Conservation (phyloP, 2,797 vertebrate species). For the Delichon dasypus region DNA sequence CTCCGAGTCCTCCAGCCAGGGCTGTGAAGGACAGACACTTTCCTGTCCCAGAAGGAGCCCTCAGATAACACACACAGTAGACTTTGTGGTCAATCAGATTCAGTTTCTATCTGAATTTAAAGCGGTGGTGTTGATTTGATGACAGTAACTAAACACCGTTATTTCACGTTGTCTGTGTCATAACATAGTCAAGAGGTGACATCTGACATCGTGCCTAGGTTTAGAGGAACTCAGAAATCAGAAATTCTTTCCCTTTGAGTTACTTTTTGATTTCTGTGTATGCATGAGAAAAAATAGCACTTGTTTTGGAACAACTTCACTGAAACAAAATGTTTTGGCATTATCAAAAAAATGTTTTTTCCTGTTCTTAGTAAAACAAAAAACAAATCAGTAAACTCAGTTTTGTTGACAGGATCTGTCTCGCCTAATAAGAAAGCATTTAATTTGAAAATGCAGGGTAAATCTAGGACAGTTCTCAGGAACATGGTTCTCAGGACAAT, state of each 20-base stretch:
- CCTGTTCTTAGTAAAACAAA: neutral
- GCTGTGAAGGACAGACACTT: neutral
- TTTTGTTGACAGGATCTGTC: neutral
- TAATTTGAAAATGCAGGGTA: neutral
- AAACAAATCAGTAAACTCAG: neutral
- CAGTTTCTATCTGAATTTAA: neutral
- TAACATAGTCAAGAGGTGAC: neutral
- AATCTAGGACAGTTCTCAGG: neutral
- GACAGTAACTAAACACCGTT: neutral
- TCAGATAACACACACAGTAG: neutral
- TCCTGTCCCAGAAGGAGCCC: neutral
- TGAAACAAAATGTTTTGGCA: neutral
- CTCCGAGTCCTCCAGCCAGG: neutral
- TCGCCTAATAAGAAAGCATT: neutral
- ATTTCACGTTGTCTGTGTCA: neutral
- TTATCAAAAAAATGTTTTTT: neutral
- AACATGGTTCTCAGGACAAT: neutral
- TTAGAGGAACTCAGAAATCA: neutral
- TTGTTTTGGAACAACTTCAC: neutral
- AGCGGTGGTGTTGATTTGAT: neutral
- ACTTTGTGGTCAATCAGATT: neutral
- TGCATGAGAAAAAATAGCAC: neutral
- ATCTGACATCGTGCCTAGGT: neutral
- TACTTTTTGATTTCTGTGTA: neutral
- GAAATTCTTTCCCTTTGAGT: neutral